Conservation (phyloP, 1,140 invertebrate species). For the Pseudoatta argentina region DNA sequence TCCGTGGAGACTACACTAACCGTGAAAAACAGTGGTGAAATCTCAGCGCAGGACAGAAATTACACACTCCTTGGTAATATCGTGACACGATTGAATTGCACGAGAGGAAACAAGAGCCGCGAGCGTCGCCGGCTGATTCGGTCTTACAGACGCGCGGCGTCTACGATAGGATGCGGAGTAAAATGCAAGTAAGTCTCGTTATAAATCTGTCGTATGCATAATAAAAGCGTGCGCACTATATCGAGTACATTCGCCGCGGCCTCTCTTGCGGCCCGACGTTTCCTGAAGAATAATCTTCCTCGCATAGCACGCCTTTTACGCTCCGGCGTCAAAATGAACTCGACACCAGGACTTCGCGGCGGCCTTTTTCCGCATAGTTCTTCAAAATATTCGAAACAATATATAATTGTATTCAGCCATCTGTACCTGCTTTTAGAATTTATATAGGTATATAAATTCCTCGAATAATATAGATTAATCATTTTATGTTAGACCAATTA, state of each 20-base stretch:
- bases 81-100: constrained; percentile 19
- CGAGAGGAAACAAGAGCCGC: background rate
- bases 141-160: constrained; percentile 16
- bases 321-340: background rate
- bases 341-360: background rate
- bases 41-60: constrained; percentile 1
- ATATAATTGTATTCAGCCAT: background rate
- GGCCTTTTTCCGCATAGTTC: background rate
- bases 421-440: background rate
- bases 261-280: constrained; percentile 15
- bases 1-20: background rate
- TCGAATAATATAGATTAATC: background rate
- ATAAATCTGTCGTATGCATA: constrained; percentile 75
- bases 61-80: background rate
- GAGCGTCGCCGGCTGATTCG: constrained; percentile 42
- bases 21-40: constrained; percentile 18
- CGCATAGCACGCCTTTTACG: background rate
- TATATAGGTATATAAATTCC: background rate
- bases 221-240: constrained; percentile 56
- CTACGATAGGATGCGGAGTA: background rate
- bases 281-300: constrained; percentile 46
- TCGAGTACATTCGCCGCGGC: background rate
- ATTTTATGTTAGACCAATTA: background rate
- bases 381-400: background rate
- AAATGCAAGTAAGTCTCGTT: constrained; percentile 66